Evolutionary conservation across 1,140 invertebrate genomes (phyloP).

Genomic region (Diachasmimorpha longicaudata): DNA sequence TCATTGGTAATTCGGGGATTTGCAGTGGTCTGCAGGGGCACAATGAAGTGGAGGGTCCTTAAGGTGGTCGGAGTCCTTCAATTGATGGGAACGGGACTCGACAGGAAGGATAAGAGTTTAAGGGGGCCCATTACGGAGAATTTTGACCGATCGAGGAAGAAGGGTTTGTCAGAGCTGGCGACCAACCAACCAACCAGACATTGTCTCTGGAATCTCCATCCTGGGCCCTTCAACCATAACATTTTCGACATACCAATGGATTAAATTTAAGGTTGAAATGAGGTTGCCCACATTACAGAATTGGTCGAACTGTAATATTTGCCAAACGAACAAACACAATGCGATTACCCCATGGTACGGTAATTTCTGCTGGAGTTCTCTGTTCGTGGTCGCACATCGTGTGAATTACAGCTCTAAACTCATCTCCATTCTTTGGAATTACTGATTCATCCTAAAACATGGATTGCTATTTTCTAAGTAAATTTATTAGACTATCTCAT

Average conservation of each 20-base stretch:
- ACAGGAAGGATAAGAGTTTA: not conserved
- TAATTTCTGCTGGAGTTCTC: no score
- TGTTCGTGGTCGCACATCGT: no score
- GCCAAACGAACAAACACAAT: no score
- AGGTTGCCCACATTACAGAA: not conserved
- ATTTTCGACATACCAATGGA: not conserved
- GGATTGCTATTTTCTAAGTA: not conserved
- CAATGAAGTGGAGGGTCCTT: not conserved
- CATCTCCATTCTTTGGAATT: no score
- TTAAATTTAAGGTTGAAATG: not conserved
- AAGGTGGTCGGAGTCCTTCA: not conserved
- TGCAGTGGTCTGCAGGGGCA: not conserved
- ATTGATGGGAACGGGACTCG: not conserved
- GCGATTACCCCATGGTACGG: no score
- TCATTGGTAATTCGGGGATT: not conserved
- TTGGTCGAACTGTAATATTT: no score
- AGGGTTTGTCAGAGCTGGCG: not conserved
- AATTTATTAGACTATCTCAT: not conserved
- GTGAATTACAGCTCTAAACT: no score
- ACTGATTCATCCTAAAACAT: no score
- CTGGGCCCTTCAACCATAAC: not conserved
- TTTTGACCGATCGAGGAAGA: constrained; percentile 10
- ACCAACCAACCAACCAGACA: not conserved
- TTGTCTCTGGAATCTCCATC: not conserved
- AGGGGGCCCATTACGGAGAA: constrained; percentile 12